Base-by-base conservation (phyloP, 2,888 invertebrate genomes). In the Agrochola lota region DNA sequence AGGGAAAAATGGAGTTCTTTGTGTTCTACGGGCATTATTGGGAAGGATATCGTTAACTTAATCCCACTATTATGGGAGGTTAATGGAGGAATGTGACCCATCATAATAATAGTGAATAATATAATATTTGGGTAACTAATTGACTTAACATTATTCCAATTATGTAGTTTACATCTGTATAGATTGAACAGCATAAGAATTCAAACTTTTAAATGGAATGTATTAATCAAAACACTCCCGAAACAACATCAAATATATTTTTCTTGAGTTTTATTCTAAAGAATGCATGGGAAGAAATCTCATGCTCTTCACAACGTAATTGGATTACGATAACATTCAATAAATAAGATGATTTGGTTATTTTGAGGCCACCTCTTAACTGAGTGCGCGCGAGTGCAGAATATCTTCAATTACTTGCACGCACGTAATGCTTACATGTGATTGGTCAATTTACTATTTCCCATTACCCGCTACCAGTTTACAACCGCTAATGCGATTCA, bases 381-480 rank as follows among this genome's bases (percentile, higher is more conserved):
- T 66, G 77, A 81, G 70, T 81, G 84, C 81, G 75, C 78, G 83
- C 80, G 80, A 77, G 74, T 84, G 77, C 74, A 71, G 77, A 86
- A 83, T 85, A 75, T 86, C 71, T 91, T 89, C 89, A 90, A 92
- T 93, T 91, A 91, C 88, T 75, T 67, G 68, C 88, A 89, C 88
- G 91, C 91, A 92, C 90, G 91, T 87, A 89, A 81, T 87, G 83
- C 89, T 86, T 85, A 85, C 87, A 81, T 90, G 86, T 91, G 92
- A 94, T 94, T 94, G 94, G 92, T 90, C 94, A 94, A 94, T 94
- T 94, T 93, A 90, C 91, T 87, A 89, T 91, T 90, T 91, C 88
- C 91, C 89, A 93, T 93, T 91, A 90, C 81, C 79, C 71, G 85
- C 87, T 85, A 75, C 85, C 76, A 85, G 81, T 83, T 85, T 86